These are phyloP conservation scores for Lutjanus erythropterus DNA, from an alignment of 2,113 vertebrate species.

Conservation along the genomic window DNA sequence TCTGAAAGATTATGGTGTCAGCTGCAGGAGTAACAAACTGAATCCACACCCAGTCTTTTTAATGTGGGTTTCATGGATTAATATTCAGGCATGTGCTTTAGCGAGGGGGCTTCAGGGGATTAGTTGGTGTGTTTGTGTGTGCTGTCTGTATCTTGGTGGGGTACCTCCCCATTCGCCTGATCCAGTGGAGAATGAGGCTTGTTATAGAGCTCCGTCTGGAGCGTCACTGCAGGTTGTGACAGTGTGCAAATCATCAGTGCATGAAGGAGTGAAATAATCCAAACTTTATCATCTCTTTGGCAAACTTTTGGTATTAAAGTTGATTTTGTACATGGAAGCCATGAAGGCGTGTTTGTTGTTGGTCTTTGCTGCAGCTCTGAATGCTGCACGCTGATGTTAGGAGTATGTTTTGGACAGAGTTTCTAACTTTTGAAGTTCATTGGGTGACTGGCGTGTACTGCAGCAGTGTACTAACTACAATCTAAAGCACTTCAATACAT, in stretches of 20 bases:
- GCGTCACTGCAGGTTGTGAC: constrained; percentile 32
- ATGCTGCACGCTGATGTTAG: background rate
- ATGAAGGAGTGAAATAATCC: constrained; percentile 37
- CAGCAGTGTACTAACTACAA: background rate
- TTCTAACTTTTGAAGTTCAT: background rate
- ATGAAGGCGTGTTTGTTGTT: background rate
- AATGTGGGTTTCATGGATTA: constrained; percentile 48
- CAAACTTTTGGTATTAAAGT: constrained; percentile 49
- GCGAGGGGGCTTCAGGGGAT: constrained; percentile 24
- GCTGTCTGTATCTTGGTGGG: constrained; percentile 35
- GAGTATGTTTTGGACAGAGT: background rate
- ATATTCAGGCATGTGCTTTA: constrained; percentile 40
- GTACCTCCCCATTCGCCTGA: constrained; percentile 22
- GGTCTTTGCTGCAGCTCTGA: background rate
- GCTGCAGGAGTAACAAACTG: constrained; percentile 13
- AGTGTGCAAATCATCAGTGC: constrained; percentile 38
- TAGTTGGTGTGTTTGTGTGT: constrained; percentile 30
- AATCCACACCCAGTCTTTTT: constrained; percentile 29
- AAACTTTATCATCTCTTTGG: constrained; percentile 31
- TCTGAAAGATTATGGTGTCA: constrained; percentile 29
- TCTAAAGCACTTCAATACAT: background rate
- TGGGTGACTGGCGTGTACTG: background rate
- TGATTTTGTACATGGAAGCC: background rate
- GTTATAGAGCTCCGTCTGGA: constrained; percentile 37
- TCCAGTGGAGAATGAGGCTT: constrained; percentile 47